Evolutionary conservation across 2,888 invertebrate genomes (phyloP).

Genomic region (Lomographa bimaculata): DNA sequence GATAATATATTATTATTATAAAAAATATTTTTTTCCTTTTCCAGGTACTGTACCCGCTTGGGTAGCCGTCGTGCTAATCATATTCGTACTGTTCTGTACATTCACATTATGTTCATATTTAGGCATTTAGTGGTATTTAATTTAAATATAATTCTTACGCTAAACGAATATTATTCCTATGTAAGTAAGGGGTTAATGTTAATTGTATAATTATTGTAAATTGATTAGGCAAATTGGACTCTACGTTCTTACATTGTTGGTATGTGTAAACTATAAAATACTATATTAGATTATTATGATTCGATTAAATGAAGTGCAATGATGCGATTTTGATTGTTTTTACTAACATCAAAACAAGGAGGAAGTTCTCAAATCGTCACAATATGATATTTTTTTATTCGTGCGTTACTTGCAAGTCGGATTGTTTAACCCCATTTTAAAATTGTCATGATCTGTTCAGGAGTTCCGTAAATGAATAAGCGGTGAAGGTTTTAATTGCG

Average conservation of each 20-base stretch:
- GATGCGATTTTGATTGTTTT: slow-evolving; percentile 42
- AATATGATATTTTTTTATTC: too few relatives aligned
- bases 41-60: slow-evolving; percentile 92
- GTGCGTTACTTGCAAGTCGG: too few relatives aligned
- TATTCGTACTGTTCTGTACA: slow-evolving; percentile 89
- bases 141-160: slow-evolving; percentile 31
- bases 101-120: slow-evolving; percentile 93
- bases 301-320: slow-evolving; percentile 70
- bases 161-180: slow-evolving; percentile 33
- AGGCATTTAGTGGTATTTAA: slow-evolving; percentile 83
- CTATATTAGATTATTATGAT: slow-evolving; percentile 70
- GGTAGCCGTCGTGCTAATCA: slow-evolving; percentile 89
- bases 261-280: slow-evolving; percentile 56
- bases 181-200: slow-evolving; percentile 39
- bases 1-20: too few relatives aligned
- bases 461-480: too few relatives aligned
- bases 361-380: too few relatives aligned
- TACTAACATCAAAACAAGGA: too few relatives aligned
- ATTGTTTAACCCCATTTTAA: too few relatives aligned
- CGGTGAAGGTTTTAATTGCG: too few relatives aligned
- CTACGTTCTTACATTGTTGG: slow-evolving; percentile 58
- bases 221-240: slow-evolving; percentile 55
- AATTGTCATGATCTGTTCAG: too few relatives aligned
- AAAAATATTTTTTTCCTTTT: too few relatives aligned
- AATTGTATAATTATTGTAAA: slow-evolving; percentile 42